Conservation (phyloP, 2,888 invertebrate genomes). For the Silvanus unidentatus region DNA sequence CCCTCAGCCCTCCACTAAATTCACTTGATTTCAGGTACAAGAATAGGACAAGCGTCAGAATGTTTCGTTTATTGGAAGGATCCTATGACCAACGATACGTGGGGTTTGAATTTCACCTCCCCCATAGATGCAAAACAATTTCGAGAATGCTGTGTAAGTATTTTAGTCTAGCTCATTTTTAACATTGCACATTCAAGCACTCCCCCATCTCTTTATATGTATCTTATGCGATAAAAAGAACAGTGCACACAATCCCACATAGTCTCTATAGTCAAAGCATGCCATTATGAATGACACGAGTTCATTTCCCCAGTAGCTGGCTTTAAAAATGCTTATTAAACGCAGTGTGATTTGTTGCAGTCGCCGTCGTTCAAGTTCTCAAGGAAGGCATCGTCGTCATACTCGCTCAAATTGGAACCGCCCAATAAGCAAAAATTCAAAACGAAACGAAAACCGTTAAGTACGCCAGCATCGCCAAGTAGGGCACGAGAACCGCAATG, state of each 20-base stretch:
- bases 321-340: slow-evolving; percentile 41
- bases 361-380: slow-evolving; percentile 97
- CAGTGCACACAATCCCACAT: neutral
- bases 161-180: slow-evolving; percentile 26
- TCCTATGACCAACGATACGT: slow-evolving; percentile 93
- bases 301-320: slow-evolving; percentile 4
- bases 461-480: slow-evolving; percentile 90
- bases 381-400: slow-evolving; percentile 94
- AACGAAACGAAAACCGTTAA: slow-evolving; percentile 83
- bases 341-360: slow-evolving; percentile 69
- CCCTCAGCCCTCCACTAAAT: neutral
- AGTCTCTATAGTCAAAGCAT: neutral
- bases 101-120: slow-evolving; percentile 97
- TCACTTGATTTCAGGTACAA: slow-evolving; percentile 66
- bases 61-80: slow-evolving; percentile 99
- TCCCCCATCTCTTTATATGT: too few relatives aligned
- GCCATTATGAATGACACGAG: neutral
- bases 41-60: slow-evolving; percentile 96
- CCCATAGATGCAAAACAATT: slow-evolving; percentile 97
- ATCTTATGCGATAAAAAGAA: neutral
- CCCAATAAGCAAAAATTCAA: slow-evolving; percentile 82
- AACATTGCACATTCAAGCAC: neutral
- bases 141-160: slow-evolving; percentile 93
- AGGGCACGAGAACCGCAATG: slow-evolving; percentile 81
- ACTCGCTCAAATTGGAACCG: slow-evolving; percentile 90